Base-by-base conservation (phyloP, 2,113 vertebrate genomes). In the Pituophis catenifer region DNA sequence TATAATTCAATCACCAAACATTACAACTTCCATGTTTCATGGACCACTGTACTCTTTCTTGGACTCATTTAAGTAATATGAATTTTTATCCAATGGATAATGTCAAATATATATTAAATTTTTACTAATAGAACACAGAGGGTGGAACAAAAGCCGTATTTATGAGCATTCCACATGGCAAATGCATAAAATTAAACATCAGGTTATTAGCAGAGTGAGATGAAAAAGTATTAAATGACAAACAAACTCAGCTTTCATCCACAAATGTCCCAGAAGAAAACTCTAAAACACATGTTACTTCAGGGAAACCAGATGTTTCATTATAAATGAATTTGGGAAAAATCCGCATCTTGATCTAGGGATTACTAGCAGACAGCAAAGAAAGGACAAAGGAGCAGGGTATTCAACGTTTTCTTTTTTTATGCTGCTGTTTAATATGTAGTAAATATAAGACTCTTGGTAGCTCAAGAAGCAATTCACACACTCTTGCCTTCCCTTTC, bases 241-340 rank as follows among this genome's bases (percentile, higher is more conserved):
- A 89, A 54, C 90, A 89, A 24, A 0, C 0, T 59, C 70, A 24
- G 1, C 90, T 17, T 2, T 90, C 90, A 86, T 58, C 58, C 29
- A 29, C 89, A 44, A 26, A 85, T 15, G 93, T 95, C 89, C 12
- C 75, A 92, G 52, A 9, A 92, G 26, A 29, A 24, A 86, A 38
- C 0, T 26, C 21, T 92, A 89, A 7, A 89, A 29, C 9, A 19
- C 33, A 52, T 90, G 85, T 52, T 85, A n/a, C 10, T 92, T 81
- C 89, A 52, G 10, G 53, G 44, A 95, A 95, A 94, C 38, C 38
- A 95, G 75, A 86, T 88, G 33, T 86, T 94, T 11, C 2, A 38
- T n/a, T 58, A 50, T 19, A 92, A 92, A 29, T 57, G 8, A 33
- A 48, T 93, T 92, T 94, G 55, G 65, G 0, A 44, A 3, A 88